Base-by-base conservation (phyloP, 2,888 invertebrate species). In the Napeogenes sylphis region DNA sequence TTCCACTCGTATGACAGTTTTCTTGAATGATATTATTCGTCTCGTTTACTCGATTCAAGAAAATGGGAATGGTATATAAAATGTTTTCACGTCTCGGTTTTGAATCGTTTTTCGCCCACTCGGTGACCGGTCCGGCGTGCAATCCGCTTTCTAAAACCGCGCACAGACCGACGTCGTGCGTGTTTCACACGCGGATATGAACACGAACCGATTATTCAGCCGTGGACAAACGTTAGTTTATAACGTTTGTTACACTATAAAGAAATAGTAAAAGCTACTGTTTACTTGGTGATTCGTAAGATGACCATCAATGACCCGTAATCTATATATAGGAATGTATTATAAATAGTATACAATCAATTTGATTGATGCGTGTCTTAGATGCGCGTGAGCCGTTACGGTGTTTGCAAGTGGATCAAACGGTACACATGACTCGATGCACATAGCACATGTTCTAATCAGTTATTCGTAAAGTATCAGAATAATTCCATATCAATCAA, bases 81-180 rank as follows among this genome's bases (percentile, higher is more conserved):
- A 70, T 70, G 64, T 71, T 75, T 70, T 71, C 70, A 70, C 67
- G 70, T 66, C 56, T 68, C 58, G 66, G 80, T 80, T 84, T 84
- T 80, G 78, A 77, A 65, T 68, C 69, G 62, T 76, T 83, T 85
- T 83, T 78, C 74, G 75, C 73, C 72, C 71, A 71, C 76, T 76
- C 75, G 67, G 74, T 78, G 83, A 79, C 82, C 83, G 82, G 84
- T 85, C 82, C 80, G 78, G 79, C 82, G 78, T 21, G 21, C 21
- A 21, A 75, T 77, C 81, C 83, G 87, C 90, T 90, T 90, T 90
- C 90, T 89, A 90, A 78, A 84, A 78, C 79, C 76, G 75, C 74
- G 77, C 78, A 75, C 75, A 75, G 72, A 71, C 75, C 64, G 61
- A 59, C 63, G 30, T 51, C 56, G 66, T 73, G 87, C 86, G 87